These are phyloP conservation scores for Bombycilla garrulus DNA, from an alignment of 2,113 vertebrate species.

Conservation along the genomic window DNA sequence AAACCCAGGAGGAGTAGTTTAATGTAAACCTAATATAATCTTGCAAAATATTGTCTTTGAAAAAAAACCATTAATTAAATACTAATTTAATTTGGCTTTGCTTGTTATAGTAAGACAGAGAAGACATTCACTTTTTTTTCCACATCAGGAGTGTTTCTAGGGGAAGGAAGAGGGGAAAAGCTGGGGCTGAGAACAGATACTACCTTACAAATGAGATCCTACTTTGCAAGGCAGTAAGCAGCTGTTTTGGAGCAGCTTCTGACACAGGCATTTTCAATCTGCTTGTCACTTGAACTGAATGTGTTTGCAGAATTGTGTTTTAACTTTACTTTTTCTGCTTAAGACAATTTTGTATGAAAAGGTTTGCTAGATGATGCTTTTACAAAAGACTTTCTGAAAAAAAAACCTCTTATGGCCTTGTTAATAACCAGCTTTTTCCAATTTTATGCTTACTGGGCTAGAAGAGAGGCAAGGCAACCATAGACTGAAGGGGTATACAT, in stretches of 20 bases:
- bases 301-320: neutral
- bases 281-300: neutral
- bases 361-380: neutral
- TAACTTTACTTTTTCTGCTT: neutral
- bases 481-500: conserved; percentile 99
- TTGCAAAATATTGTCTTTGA: neutral
- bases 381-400: neutral
- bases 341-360: neutral
- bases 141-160: neutral
- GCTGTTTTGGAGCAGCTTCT: neutral
- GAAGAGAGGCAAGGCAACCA: conserved; percentile 91
- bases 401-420: neutral
- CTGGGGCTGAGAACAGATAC: neutral
- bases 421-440: neutral
- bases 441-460: conserved; percentile 85
- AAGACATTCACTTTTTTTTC: neutral
- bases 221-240: neutral
- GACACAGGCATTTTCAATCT: neutral
- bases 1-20: neutral
- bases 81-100: neutral
- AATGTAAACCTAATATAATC: neutral
- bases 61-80: neutral
- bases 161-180: neutral
- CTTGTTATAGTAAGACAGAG: neutral
- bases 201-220: neutral